Evolutionary conservation across 2,113 vertebrate species (phyloP), one percentile per base, ranked within the genome.

Genomic region (Burhinus bistriatus): DNA sequence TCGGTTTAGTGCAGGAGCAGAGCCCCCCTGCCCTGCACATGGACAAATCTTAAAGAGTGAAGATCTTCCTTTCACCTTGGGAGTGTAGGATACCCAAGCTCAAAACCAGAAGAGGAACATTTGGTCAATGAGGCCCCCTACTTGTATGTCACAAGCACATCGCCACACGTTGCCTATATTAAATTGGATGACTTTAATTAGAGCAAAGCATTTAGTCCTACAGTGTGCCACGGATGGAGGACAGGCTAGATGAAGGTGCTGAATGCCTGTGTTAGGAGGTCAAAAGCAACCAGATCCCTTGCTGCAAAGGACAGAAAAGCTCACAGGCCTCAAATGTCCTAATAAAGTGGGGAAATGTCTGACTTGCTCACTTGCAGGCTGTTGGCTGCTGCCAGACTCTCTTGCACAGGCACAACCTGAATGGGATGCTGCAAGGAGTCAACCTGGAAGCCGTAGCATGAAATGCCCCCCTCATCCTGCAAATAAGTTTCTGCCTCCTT

Each of bases 91-190:
- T 51, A 23, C 4, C 11, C 62, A 68, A 69, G 22, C 4, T 54
- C 55, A 54, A 79, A 61, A 87, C 3, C 26, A 82, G 38, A 78
- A 84, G 20, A 68, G 4, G 18, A 81, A 2, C 3, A 7, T 42
- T 68, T 11, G 9, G 45, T 40, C 68, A 87, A 15, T 22, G 0
- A 62, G 22, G 5, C 4, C 29, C 36, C 34, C 9, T 2, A 77
- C 11, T 26, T 0, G 0, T 52, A n/a, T 7, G 30, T 54, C 76
- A 61, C 42, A 49, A 45, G 8, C 4, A 1, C 7, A 0, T 9
- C 4, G 1, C 9, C 59, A 32, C 26, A 38, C 4, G 8, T 15
- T 10, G 25, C 44, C 64, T 45, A 10, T 16, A 77, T 29, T 52
- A 45, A 69, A 14, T 29, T 4, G 15, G 18, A 65, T 49, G 1